Base-by-base conservation (phyloP, 2,888 invertebrate genomes). In the Caenorhabditis imperialis region DNA sequence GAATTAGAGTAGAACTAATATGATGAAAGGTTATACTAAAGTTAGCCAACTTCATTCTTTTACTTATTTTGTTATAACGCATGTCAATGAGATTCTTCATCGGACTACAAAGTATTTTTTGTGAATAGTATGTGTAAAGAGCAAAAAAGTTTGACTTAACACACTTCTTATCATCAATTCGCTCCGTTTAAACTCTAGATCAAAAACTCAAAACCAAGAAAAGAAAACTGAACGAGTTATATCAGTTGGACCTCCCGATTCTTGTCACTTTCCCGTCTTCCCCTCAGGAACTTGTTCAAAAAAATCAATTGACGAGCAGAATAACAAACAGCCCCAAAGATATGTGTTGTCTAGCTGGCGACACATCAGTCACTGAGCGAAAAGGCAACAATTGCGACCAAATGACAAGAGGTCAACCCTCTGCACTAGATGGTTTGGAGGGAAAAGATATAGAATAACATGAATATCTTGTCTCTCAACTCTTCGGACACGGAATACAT, bases 351-450 rank as follows among this genome's bases (percentile, higher is more conserved):
- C 48, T 38, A 30, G 37, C 30, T 44, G 25, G 47, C 25, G 38
- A 54, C 54, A 54, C 47, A 12, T 42, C 60, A 50, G 27, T 50
- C 38, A 22, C 22, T 20, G 8, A 18, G 27, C 47, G 37, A 51
- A 44, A 57, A 47, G 30, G 33, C 48, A 55, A 57, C 48, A 65
- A 65, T 55, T 30, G 50, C 37, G 55, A 38, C 58, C 44, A 45
- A 69, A 47, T 58, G 58, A 44, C 47, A 58, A 69, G 47, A 69
- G 69, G 69, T 69, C 69, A 69, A 69, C 51, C n/a, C 14, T 22
- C 30, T 8, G 42, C 10, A 51, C 37, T 30, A 44, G 16, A 40
- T 54, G 40, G 22, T 50, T 35, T 69, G 69, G 60, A 69, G 60
- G 3, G 14, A 25, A 12, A 44, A 40, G 62, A 62, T 62, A 57